Evolutionary conservation across 2,113 vertebrate genomes (phyloP), one percentile per base, ranked within the genome.

Genomic region (Albula glossodonta): DNA sequence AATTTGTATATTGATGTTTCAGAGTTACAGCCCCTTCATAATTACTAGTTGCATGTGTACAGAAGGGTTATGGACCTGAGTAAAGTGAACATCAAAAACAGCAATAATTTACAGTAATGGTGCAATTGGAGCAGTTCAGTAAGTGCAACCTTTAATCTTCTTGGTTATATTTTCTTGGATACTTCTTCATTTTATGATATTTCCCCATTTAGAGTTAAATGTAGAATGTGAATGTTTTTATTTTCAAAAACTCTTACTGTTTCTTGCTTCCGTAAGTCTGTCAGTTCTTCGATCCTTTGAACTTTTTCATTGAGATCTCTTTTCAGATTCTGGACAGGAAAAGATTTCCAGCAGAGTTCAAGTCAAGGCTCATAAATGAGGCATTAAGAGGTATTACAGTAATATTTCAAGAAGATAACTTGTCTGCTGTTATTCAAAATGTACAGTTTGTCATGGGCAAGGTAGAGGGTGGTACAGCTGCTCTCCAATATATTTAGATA

Each of bases 321-420:
- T 91, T 94, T 96, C 91, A 99, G 94, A 89, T 85, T 89, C 97
- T 98, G 90, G 86, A 88, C 49, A 81, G 80, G 9, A 51, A 51
- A 22, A 51, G 48, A 49, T 19, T 80, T 80, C 49, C 13, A 80
- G 74, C 74, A 78, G 22, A 12, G 12, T 60, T 66, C 22, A 15
- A 66, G 60, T 41, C 60, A 22, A 4, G 17, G 17, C 7, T 12
- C 17, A 63, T 15, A 63, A 63, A 63, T 19, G 0, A 13, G 9
- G 60, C 22, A 19, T 63, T 19, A 3, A 22, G 60, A 7, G 60
- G 56, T 15, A 4, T 19, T 0, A 4, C 60, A 63, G 2, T 63
- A 63, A 66, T 66, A 7, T 22, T 66, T 19, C 17, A 66, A 12
- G 6, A 19, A 66, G 17, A 66, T 41, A 41, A 41, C 31, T 41